phyloP scores from a whole-genome alignment of 2,797 vertebrate genomes.

The Lepus townsendii region DNA sequence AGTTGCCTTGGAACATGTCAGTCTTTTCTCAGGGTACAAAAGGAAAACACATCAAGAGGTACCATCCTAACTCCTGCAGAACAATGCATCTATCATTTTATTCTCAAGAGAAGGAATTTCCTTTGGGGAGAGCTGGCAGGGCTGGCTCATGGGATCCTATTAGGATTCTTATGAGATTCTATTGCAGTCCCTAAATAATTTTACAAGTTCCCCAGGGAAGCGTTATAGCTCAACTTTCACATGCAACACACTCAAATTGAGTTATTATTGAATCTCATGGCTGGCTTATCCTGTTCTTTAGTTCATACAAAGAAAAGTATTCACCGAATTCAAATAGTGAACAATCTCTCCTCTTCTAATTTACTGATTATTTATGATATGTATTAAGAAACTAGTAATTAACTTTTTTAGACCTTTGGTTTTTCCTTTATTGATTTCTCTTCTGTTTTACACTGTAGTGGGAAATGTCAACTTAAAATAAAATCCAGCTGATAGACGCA shows the following conservation, averaged over 20 bases:
- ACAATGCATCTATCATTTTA: neutral
- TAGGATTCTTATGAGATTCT: neutral
- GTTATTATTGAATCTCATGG: neutral
- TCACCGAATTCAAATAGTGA: neutral
- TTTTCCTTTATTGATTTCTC: neutral
- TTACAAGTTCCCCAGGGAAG: neutral
- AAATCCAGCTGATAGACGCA: neutral
- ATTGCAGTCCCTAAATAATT: neutral
- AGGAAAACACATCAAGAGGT: neutral
- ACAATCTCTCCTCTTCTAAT: neutral
- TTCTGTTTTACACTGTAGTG: neutral
- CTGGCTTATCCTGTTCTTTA: neutral
- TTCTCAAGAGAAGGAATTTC: neutral
- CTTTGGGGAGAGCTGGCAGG: neutral
- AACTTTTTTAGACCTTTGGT: neutral
- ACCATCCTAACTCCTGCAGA: neutral
- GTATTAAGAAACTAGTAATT: neutral
- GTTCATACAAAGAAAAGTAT: conserved; percentile 26
- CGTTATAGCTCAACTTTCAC: neutral
- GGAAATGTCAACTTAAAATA: neutral
- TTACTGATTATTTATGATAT: neutral
- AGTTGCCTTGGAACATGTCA: neutral
- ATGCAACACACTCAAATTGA: neutral
- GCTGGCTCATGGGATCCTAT: neutral
- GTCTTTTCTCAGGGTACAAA: neutral